These are phyloP conservation scores for Drosophila pandora DNA, from an alignment of 1,140 invertebrate species.

Conservation along the genomic window DNA sequence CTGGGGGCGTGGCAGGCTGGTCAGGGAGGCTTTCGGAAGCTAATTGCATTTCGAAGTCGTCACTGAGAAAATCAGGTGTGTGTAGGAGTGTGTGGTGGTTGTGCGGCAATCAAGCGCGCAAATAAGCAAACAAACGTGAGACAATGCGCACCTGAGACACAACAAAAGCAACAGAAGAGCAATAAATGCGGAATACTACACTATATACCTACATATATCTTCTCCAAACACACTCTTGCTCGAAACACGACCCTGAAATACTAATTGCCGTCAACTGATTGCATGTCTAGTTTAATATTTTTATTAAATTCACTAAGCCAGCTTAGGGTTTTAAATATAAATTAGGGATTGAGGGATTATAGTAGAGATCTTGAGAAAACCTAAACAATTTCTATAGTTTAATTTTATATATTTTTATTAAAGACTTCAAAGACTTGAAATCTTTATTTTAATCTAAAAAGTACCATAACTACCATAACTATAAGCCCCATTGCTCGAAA, in stretches of 20 bases:
- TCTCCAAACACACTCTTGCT: too few species aligned
- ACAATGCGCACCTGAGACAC: slow-evolving; percentile 72
- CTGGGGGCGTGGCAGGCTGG: neutral
- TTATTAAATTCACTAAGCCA: slow-evolving; percentile 31
- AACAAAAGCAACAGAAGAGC: slow-evolving; percentile 14
- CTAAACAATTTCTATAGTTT: neutral
- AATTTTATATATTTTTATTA: neutral
- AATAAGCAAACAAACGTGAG: slow-evolving; percentile 81
- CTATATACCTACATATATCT: neutral
- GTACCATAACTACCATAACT: too few species aligned
- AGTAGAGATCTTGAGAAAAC: too few species aligned
- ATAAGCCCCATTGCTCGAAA: too few species aligned
- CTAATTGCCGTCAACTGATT: slow-evolving; percentile 19
- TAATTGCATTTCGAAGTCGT: slow-evolving; percentile 49
- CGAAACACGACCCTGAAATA: slow-evolving; percentile 32
- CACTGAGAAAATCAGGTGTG: slow-evolving; percentile 39
- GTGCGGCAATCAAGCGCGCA: slow-evolving; percentile 57
- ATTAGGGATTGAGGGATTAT: too few species aligned
- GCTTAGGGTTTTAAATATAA: slow-evolving; percentile 5
- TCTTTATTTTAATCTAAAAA: too few species aligned
- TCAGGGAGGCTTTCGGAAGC: neutral
- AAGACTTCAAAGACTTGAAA: too few species aligned
- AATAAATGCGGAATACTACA: slow-evolving; percentile 1
- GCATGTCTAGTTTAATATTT: slow-evolving; percentile 31
- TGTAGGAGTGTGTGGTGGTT: slow-evolving; percentile 1